Evolutionary conservation across 2,797 vertebrate genomes (phyloP).

Genomic region (Simalia tracyae): DNA sequence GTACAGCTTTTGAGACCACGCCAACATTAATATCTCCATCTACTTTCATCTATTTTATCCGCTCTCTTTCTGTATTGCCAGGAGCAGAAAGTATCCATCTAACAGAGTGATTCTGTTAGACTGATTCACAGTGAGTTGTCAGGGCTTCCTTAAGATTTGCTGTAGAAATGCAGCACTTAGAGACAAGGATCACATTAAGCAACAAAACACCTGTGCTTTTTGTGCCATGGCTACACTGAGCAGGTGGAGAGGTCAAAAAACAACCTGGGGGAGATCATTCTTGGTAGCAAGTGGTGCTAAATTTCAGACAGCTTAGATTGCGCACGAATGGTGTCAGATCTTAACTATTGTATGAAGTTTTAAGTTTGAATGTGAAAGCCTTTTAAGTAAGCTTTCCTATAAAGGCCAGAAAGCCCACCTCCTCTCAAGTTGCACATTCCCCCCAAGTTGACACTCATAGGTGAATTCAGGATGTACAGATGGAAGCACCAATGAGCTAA

Average conservation of each 20-base stretch:
- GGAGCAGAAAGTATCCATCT: background rate
- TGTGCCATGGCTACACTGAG: background rate
- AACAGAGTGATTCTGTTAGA: background rate
- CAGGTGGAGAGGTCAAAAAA: background rate
- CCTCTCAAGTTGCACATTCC: background rate
- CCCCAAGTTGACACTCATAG: background rate
- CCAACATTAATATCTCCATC: constrained; percentile 11
- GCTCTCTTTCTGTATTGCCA: background rate
- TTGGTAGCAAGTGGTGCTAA: background rate
- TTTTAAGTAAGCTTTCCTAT: background rate
- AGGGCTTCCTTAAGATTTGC: background rate
- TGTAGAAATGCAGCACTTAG: background rate
- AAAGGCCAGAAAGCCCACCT: background rate
- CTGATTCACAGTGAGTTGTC: background rate
- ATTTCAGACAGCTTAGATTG: background rate
- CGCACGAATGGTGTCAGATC: background rate
- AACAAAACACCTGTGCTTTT: background rate
- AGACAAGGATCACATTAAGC: background rate
- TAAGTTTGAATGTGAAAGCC: background rate
- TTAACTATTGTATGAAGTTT: background rate
- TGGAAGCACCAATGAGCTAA: background rate
- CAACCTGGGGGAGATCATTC: too few species aligned
- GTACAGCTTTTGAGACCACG: background rate
- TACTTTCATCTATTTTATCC: constrained; percentile 14
- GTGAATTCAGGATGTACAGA: background rate